These are phyloP conservation scores for Apogon hyalosoma DNA, from an alignment of 2,797 vertebrate genomes.

Conservation along the genomic window DNA sequence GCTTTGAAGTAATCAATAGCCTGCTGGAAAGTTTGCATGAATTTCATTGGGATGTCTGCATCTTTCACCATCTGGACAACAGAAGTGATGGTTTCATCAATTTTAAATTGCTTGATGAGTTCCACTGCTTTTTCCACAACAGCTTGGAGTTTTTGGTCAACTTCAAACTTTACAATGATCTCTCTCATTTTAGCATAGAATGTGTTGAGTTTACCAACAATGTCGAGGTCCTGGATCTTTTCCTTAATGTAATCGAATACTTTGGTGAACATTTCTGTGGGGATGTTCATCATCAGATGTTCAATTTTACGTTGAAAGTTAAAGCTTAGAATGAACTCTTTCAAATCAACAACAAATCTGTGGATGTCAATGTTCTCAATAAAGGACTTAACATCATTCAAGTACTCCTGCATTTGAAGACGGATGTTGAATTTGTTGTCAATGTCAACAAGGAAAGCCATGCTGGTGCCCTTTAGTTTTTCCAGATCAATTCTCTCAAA, in stretches of 20 bases:
- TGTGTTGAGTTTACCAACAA: constrained; percentile 83
- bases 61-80: constrained; percentile 76
- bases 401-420: constrained; percentile 67
- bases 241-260: constrained; percentile 67
- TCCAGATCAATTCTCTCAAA: constrained; percentile 82
- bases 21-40: constrained; percentile 67
- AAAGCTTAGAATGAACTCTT: constrained; percentile 62
- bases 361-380: constrained; percentile 82
- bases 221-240: constrained; percentile 81
- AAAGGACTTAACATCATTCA: constrained; percentile 75
- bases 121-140: constrained; percentile 85
- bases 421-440: constrained; percentile 82
- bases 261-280: constrained; percentile 70
- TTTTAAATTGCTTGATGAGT: constrained; percentile 83
- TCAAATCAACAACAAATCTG: constrained; percentile 72
- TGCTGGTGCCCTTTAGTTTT: constrained; percentile 76
- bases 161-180: constrained; percentile 82
- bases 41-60: constrained; percentile 76
- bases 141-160: constrained; percentile 83
- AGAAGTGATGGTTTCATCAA: constrained; percentile 83
- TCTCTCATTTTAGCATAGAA: constrained; percentile 79
- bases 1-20: constrained; percentile 81
- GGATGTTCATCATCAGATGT: constrained; percentile 65
- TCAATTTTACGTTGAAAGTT: constrained; percentile 69
- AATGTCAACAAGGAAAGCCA: constrained; percentile 85